Base-by-base conservation (phyloP, 1,140 invertebrate species). In the Heliconius congener region DNA sequence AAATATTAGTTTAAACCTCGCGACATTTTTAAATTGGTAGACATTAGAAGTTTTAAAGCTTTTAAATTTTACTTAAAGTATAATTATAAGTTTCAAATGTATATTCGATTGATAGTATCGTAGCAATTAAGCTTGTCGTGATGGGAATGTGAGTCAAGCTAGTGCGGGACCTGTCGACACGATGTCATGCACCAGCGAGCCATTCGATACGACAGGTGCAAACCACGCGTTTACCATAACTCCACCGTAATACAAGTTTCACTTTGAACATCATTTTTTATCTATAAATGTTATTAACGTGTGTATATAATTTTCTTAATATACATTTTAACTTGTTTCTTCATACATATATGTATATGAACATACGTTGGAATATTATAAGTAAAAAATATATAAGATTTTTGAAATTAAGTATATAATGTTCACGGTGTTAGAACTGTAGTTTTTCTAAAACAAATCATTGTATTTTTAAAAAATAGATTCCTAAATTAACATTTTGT, bases 131-230 rank as follows among this genome's bases (percentile, higher is more conserved):
- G 60, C 23, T 66, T 34, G 81, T 88, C 83, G 82, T 88, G 86
- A 85, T 87, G 85, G 77, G 87, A 88, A 80, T 77, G 77, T 66
- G 72, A 77, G n/a, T 16, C 30, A 75, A 30, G 75, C 71, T 42
- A 74, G 66, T 34, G 34, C 34, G 30, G 60, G 71, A 87, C 86
- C 86, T 88, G 83, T 86, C 82, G 73, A 78, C 76, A 83, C 83
- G 83, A 85, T 77, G 86, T 85, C 84, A 91, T 83, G 92, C 83
- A 88, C 85, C 82, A 88, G 55, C 86, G 90, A 81, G 23, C 84
- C 83, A 88, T 90, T 93, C 84, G 88, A 85, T 87, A 78, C 87
- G 86, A 87, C 92, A 92, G 89, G 88, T 93, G 90, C 76, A 79
- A 83, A 84, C 80, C 79, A 84, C 80, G 77, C 71, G 73, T 79